Conservation (phyloP, 2,888 invertebrate genomes). For the Nomada flava region DNA sequence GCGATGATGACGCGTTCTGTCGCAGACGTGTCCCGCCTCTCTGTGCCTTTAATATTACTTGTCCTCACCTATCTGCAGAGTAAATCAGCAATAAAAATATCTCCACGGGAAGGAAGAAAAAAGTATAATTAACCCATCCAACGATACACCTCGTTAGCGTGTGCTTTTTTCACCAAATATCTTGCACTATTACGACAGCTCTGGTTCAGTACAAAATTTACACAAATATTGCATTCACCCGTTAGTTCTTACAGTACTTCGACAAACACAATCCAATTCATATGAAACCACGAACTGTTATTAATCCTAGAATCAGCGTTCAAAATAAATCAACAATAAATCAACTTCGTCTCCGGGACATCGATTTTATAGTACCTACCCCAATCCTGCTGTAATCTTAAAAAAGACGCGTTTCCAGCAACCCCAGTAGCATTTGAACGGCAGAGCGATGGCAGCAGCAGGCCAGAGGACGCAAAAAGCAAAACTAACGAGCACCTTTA, state of each 20-base stretch:
- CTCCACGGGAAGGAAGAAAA: too few species aligned
- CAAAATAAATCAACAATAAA: not conserved
- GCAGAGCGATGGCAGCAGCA: not conserved
- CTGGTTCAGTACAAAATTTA: too few species aligned
- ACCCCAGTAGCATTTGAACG: slow-evolving; percentile 10
- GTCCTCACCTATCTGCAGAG: too few species aligned
- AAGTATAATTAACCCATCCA: too few species aligned
- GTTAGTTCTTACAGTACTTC: not conserved
- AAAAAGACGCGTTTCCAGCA: slow-evolving; percentile 12
- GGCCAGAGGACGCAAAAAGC: slow-evolving; percentile 35
- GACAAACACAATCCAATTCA: too few species aligned
- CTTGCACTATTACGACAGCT: too few species aligned
- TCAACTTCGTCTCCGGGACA: not conserved
- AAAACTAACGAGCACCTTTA: slow-evolving; percentile 62
- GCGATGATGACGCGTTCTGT: slow-evolving; percentile 58
- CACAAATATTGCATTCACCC: not conserved
- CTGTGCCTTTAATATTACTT: slow-evolving; percentile 42
- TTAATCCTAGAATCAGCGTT: not conserved
- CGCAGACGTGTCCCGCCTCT: slow-evolving; percentile 48
- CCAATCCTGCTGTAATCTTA: not conserved
- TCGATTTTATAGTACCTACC: not conserved
- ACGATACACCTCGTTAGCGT: too few species aligned
- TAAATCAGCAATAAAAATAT: too few species aligned
- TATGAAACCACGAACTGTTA: not conserved
- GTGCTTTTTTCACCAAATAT: too few species aligned